Evolutionary conservation across 2,888 invertebrate species (phyloP).

Genomic region (Labia minor): DNA sequence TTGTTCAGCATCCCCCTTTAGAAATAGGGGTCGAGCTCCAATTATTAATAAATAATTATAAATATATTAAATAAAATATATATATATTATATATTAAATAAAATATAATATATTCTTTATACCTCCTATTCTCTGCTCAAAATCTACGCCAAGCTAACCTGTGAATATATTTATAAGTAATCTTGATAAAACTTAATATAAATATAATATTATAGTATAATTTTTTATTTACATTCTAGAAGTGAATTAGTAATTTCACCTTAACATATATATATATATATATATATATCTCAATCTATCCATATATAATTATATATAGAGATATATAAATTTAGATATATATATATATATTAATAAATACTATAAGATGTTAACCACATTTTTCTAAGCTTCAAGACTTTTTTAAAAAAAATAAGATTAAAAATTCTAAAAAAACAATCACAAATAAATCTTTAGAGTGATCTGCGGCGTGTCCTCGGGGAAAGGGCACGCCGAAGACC

Average conservation of each 20-base stretch:
- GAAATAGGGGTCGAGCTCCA: not conserved
- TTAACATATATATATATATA: not conserved
- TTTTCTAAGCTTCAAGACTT: constrained; percentile 7
- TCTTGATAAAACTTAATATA: not conserved
- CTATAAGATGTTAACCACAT: not conserved
- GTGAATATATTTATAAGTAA: constrained; percentile 13
- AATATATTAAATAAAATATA: not conserved
- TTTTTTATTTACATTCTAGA: constrained; percentile 4
- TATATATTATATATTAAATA: not conserved
- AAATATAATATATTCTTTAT: constrained; percentile 13
- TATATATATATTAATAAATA: too few relatives aligned
- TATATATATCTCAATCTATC: too few relatives aligned
- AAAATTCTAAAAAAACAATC: not conserved
- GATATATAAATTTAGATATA: too few relatives aligned
- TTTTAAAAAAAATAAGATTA: not conserved
- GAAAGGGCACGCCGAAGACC: not conserved
- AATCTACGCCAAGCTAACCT: constrained; percentile 5
- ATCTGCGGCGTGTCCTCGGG: not conserved
- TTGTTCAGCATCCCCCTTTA: not conserved
- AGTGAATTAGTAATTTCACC: not conserved
- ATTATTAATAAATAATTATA: not conserved
- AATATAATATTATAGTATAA: too few relatives aligned
- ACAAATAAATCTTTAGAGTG: not conserved
- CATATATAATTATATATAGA: too few relatives aligned
- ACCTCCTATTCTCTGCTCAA: constrained; percentile 13